Percentiles rank a stretch among this genome's conserved stretches.
Evolutionary conservation across 2,888 invertebrate genomes (phyloP).

Genomic region (Oscheius sp.): DNA sequence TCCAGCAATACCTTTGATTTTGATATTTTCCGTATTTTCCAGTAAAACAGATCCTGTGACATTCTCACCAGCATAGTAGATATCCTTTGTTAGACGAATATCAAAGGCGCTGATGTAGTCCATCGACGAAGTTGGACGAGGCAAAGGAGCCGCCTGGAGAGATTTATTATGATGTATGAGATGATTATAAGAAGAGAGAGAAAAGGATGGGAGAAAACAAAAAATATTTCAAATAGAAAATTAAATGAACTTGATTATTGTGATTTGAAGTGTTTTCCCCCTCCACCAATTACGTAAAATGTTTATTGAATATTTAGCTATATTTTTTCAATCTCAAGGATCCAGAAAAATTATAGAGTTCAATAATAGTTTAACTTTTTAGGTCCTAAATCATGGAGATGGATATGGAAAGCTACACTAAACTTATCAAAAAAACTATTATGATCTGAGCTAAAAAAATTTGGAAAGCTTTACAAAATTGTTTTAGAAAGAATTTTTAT

Average conservation of each 20-base stretch:
- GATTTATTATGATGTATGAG: neutral
- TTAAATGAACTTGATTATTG: no score
- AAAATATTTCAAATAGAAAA: neutral
- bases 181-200: neutral
- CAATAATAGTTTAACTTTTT: no score
- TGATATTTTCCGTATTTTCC: conserved; percentile 81
- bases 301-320: no score
- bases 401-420: no score
- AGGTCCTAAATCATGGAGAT: no score
- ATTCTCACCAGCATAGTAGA: conserved; percentile 81
- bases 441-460: no score
- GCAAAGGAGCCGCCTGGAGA: neutral
- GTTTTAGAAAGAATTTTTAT: no score
- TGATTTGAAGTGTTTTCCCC: no score
- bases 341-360: no score
- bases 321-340: neutral
- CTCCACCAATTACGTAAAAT: no score
- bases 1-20: conserved; percentile 77
- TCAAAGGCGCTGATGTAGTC: conserved; percentile 83
- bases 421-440: no score
- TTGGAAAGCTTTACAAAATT: no score
- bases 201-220: neutral
- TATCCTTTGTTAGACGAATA: conserved; percentile 79
- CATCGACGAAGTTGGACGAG: conserved; percentile 74
- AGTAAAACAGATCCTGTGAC: conserved; percentile 79